A percentile compares a stretch with the other conserved stretches of the same genome.
These are phyloP conservation scores for Sminthurides aquaticus DNA, from an alignment of 2,888 invertebrate genomes.

Conservation along the genomic window DNA sequence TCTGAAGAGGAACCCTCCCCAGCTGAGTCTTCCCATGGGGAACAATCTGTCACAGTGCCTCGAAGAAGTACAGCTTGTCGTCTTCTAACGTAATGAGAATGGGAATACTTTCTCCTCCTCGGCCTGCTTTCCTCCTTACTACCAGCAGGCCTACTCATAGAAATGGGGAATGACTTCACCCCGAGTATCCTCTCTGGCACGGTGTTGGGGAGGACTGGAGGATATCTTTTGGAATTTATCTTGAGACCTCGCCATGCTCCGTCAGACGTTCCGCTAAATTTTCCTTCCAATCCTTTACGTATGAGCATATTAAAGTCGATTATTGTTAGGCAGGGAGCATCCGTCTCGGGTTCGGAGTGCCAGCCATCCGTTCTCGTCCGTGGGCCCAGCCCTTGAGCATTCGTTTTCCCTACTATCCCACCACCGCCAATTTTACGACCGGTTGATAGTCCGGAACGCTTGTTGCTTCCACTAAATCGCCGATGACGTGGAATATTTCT, in stretches of 20 bases:
- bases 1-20: constrained; percentile 1
- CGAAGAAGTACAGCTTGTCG: constrained; percentile 31
- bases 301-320: constrained; percentile 66
- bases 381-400: not conserved
- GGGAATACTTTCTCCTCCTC: constrained; percentile 9
- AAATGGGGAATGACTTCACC: not conserved
- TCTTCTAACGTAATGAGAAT: constrained; percentile 26
- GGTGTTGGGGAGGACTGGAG: not conserved
- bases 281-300: constrained; percentile 53
- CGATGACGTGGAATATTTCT: constrained; percentile 3
- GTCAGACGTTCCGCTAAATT: constrained; percentile 2
- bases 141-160: not conserved
- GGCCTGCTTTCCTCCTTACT: not conserved
- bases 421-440: constrained; percentile 45
- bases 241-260: constrained; percentile 29
- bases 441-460: constrained; percentile 10
- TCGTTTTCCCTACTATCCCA: constrained; percentile 36
- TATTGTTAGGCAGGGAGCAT: constrained; percentile 61
- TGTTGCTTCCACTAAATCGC: constrained; percentile 9
- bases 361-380: constrained; percentile 10
- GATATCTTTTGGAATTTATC: not conserved
- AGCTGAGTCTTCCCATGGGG: constrained; percentile 35
- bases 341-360: constrained; percentile 46
- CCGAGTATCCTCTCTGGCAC: not conserved
- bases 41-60: constrained; percentile 41